A percentile compares a stretch with the other conserved stretches of the same genome.
phyloP scores from a whole-genome alignment of 2,888 invertebrate genomes.

The Amphiduros pacificus region DNA sequence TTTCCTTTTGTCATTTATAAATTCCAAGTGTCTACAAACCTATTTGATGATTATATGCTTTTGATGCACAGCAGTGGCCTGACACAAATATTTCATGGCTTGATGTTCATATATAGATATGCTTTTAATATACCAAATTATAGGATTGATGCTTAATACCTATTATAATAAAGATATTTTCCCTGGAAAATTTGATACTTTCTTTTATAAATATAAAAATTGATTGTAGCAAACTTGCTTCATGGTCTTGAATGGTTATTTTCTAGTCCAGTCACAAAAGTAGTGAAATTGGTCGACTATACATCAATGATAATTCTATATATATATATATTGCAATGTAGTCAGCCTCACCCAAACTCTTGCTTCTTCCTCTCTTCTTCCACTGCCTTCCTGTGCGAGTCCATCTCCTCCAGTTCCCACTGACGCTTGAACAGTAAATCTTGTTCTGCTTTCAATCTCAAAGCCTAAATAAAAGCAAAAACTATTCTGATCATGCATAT shows the following conservation, averaged over 20 bases:
- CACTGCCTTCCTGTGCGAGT: constrained; percentile 41
- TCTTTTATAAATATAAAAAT: too few relatives aligned
- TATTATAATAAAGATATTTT: not conserved
- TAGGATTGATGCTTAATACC: too few relatives aligned
- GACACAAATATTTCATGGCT: too few relatives aligned
- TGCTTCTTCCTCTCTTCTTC: constrained; percentile 47
- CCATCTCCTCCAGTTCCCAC: constrained; percentile 50
- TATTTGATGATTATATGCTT: not conserved
- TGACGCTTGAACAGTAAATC: constrained; percentile 46
- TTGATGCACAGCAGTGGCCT: too few relatives aligned
- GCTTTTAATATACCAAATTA: too few relatives aligned
- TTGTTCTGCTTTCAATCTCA: constrained; percentile 44
- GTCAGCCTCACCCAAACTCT: constrained; percentile 48
- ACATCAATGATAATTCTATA: not conserved
- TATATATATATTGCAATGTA: not conserved
- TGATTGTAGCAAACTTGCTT: not conserved
- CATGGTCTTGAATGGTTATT: not conserved
- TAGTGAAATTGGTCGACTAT: not conserved
- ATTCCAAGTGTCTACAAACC: too few relatives aligned
- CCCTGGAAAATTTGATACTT: not conserved
- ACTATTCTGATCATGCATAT: too few relatives aligned
- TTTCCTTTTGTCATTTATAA: too few relatives aligned
- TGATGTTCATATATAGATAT: too few relatives aligned
- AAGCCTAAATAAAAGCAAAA: too few relatives aligned
- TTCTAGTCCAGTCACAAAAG: not conserved